A percentile compares a stretch with the other conserved stretches of the same genome.
Evolutionary conservation across 2,113 vertebrate genomes (phyloP).

Genomic region (Dasypus novemcinctus): DNA sequence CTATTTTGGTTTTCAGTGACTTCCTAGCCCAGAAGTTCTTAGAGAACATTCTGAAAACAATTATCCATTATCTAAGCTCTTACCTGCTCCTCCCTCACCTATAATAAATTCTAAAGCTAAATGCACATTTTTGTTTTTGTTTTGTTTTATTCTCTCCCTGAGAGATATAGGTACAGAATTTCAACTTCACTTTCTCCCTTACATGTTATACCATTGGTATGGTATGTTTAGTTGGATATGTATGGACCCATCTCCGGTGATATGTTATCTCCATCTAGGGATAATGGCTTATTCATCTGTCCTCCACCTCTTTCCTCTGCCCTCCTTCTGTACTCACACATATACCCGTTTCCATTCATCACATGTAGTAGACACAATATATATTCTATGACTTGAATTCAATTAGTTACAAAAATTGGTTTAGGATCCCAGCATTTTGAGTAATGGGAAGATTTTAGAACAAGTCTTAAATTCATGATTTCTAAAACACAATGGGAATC

Average conservation of each 20-base stretch:
- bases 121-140: not conserved
- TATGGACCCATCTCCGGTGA: not conserved
- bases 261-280: not conserved
- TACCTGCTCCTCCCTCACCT: not conserved
- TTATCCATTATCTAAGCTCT: not conserved
- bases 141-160: not conserved
- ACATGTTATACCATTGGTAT: not conserved
- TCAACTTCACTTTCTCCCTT: not conserved
- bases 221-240: not conserved
- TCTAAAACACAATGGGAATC: slow-evolving; percentile 16
- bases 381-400: not conserved
- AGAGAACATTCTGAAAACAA: not conserved
- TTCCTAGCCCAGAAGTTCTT: not conserved
- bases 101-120: not conserved
- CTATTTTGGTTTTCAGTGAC: not conserved
- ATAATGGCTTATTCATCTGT: not conserved
- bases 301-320: not conserved
- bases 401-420: not conserved
- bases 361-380: not conserved
- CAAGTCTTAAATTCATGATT: not conserved
- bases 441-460: not conserved
- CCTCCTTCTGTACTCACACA: fast-evolving
- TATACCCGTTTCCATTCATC: not conserved
- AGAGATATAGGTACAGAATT: not conserved
- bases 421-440: slow-evolving; percentile 2